These are phyloP conservation scores for Camelus bactrianus DNA, from an alignment of 2,113 vertebrate species.

Conservation along the genomic window DNA sequence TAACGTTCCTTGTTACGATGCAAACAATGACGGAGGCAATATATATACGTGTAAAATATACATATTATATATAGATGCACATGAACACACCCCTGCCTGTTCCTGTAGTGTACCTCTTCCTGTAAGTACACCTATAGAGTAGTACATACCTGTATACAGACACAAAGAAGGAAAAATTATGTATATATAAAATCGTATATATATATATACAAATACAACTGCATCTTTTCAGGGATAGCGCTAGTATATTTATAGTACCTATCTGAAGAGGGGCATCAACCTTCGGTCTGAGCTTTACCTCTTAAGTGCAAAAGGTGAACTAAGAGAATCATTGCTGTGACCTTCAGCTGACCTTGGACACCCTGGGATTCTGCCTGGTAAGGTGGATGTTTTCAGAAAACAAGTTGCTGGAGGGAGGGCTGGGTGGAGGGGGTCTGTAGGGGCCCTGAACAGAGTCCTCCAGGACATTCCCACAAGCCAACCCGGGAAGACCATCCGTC, in stretches of 20 bases:
- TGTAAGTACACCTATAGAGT: slow-evolving; percentile 40
- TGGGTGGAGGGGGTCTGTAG: not conserved
- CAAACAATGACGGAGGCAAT: slow-evolving; percentile 64
- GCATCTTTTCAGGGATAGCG: slow-evolving; percentile 83
- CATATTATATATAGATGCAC: slow-evolving; percentile 74
- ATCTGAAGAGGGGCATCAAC: slow-evolving; percentile 70
- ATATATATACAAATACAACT: slow-evolving; percentile 72
- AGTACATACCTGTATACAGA: slow-evolving; percentile 68
- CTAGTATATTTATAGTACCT: slow-evolving; percentile 76
- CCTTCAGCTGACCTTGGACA: slow-evolving; percentile 16
- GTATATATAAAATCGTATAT: slow-evolving; percentile 52
- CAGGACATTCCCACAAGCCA: slow-evolving; percentile 47
- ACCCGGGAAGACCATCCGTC: not conserved
- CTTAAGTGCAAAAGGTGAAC: slow-evolving; percentile 58
- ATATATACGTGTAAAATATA: slow-evolving; percentile 61
- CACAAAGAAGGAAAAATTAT: slow-evolving; percentile 52
- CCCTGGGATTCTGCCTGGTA: not conserved
- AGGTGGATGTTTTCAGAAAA: not conserved
- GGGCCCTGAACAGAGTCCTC: not conserved
- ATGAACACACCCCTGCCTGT: slow-evolving; percentile 19
- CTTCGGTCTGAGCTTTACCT: slow-evolving; percentile 73
- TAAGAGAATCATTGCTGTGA: not conserved
- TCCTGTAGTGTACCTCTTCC: slow-evolving; percentile 72
- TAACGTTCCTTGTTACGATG: not conserved
- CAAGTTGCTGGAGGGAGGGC: not conserved